A percentile compares a stretch with the other conserved stretches of the same genome.
phyloP scores from a whole-genome alignment of 2,888 invertebrate species.

The Spilarctia lutea region DNA sequence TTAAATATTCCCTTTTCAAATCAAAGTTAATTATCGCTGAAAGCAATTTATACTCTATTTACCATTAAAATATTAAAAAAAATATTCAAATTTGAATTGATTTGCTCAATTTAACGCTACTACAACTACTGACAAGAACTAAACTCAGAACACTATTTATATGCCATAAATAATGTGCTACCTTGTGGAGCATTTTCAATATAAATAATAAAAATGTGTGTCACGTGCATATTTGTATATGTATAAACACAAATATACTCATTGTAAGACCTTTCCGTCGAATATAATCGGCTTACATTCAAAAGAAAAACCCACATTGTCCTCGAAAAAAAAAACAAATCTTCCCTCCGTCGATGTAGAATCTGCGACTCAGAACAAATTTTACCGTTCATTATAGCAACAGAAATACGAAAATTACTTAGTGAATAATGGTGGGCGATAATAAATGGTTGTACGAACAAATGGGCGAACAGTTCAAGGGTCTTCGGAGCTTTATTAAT shows the following conservation, averaged over 20 bases:
- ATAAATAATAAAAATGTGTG: not conserved
- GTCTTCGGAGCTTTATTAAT: constrained; percentile 52
- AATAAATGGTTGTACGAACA: constrained; percentile 55
- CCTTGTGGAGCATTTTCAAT: not conserved
- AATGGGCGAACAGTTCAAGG: constrained; percentile 52
- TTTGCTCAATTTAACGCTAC: no score
- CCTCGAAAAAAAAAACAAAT: constrained; percentile 9
- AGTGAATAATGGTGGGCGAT: constrained; percentile 55
- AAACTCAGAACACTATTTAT: not conserved
- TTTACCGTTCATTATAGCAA: constrained; percentile 34
- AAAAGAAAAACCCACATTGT: constrained; percentile 4
- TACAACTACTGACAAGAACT: no score
- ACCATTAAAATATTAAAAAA: no score
- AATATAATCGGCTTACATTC: not conserved
- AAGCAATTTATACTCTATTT: no score
- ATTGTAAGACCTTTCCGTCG: not conserved
- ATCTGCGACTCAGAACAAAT: constrained; percentile 17
- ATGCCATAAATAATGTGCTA: no score
- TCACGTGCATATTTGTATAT: not conserved
- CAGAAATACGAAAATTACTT: constrained; percentile 46
- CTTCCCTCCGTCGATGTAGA: constrained; percentile 4
- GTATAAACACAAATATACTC: not conserved
- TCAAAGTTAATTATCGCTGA: no score
- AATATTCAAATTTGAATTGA: no score
- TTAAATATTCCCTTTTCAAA: no score